phyloP scores from a whole-genome alignment of 2,888 invertebrate genomes.

The Clepsis dumicolana region DNA sequence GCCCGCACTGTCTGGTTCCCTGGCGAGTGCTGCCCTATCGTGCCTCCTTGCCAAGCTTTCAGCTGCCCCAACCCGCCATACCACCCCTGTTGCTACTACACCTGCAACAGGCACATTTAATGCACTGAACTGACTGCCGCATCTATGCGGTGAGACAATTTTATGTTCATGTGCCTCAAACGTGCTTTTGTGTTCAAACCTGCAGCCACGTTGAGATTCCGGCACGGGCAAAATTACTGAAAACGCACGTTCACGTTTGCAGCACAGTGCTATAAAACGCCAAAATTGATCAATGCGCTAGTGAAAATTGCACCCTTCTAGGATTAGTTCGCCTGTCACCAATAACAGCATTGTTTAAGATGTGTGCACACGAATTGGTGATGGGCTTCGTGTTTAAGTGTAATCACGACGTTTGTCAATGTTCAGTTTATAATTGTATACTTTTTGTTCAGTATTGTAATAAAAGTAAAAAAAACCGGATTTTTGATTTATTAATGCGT shows the following conservation, averaged over 20 bases:
- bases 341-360: not conserved
- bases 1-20: slow-evolving; percentile 79
- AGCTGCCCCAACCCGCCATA: slow-evolving; percentile 79
- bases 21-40: slow-evolving; percentile 73
- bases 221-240: not conserved
- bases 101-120: slow-evolving; percentile 69
- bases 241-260: not conserved
- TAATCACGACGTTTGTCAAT: not conserved
- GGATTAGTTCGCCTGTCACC: not conserved
- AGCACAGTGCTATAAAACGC: not conserved
- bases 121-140: not conserved
- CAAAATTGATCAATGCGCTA: not conserved
- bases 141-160: not conserved
- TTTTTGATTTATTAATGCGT: not conserved
- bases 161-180: not conserved
- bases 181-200: not conserved
- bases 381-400: slow-evolving; percentile 2
- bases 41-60: slow-evolving; percentile 78
- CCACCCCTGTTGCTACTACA: slow-evolving; percentile 77
- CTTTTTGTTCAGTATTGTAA: slow-evolving; percentile 1
- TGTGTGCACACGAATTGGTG: slow-evolving; percentile 8
- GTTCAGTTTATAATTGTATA: not conserved
- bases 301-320: not conserved
- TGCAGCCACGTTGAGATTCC: not conserved
- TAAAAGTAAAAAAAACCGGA: not conserved